phyloP scores from a whole-genome alignment of 2,113 vertebrate species.

The Phylloscopus trochilus region DNA sequence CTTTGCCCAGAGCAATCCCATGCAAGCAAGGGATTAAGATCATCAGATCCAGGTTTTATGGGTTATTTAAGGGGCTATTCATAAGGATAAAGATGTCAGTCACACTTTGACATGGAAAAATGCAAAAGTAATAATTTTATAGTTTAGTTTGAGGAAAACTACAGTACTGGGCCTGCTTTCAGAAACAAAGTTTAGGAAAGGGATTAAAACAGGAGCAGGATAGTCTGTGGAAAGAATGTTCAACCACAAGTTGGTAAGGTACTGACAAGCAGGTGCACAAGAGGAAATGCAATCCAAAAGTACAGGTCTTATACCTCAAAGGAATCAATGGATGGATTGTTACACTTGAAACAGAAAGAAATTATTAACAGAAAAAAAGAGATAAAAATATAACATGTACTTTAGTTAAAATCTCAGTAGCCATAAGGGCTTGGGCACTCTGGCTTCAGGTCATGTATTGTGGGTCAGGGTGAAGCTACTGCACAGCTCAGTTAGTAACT shows the following conservation, averaged over 20 bases:
- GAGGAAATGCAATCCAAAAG: not conserved
- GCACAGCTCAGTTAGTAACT: not conserved
- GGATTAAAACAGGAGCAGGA: not conserved
- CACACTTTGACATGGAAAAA: constrained; percentile 3
- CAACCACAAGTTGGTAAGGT: not conserved
- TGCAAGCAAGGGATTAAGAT: not conserved
- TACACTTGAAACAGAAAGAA: not conserved
- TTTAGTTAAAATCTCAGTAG: not conserved
- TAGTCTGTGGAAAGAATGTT: not conserved
- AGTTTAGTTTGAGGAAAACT: not conserved
- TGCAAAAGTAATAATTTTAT: not conserved
- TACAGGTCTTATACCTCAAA: not conserved
- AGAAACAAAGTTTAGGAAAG: not conserved
- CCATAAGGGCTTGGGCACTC: not conserved
- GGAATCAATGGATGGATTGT: not conserved
- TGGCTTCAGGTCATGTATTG: not conserved
- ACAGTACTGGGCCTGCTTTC: not conserved
- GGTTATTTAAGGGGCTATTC: not conserved
- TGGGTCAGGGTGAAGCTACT: not conserved
- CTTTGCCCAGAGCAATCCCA: not conserved
- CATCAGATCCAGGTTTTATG: not conserved
- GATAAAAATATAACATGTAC: not conserved
- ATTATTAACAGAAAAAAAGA: not conserved
- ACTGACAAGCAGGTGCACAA: not conserved
- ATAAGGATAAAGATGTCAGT: not conserved